Conservation (phyloP, 2,797 vertebrate genomes). For the Rhabdophis nuchalis region DNA sequence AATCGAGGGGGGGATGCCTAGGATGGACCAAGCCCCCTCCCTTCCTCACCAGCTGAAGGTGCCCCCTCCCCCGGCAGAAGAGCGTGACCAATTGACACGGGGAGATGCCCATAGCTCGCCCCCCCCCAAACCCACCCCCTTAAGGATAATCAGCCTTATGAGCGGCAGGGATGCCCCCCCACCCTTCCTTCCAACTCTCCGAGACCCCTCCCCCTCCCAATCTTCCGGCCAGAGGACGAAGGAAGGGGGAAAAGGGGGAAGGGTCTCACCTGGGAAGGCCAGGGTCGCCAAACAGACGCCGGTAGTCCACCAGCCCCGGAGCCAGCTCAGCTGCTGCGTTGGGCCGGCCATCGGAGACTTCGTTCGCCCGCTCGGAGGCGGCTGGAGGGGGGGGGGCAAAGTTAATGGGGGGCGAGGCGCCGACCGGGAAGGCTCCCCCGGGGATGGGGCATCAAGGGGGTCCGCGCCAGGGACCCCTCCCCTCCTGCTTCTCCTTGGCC, state of each 20-base stretch:
- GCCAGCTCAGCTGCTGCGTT: constrained; percentile 62
- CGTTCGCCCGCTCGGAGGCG: background rate
- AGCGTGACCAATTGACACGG: background rate
- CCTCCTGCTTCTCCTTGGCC: background rate
- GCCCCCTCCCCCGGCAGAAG: background rate
- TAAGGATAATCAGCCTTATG: background rate
- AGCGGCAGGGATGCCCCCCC: background rate
- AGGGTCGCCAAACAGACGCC: constrained; percentile 65
- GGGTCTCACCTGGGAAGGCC: constrained; percentile 67
- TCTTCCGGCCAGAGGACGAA: too few relatives aligned
- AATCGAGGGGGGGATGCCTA: background rate
- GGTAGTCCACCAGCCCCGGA: constrained; percentile 69
- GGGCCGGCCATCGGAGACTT: constrained; percentile 68
- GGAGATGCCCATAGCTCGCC: background rate
- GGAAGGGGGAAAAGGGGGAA: too few relatives aligned
- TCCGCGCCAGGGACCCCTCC: constrained; percentile 1
- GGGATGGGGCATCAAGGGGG: constrained; percentile 30
- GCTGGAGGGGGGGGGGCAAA: background rate
- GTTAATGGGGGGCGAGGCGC: background rate
- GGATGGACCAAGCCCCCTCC: background rate
- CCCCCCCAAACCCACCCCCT: background rate
- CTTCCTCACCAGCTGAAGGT: background rate
- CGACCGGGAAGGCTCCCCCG: background rate
- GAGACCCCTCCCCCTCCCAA: too few relatives aligned
- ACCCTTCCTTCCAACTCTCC: too few relatives aligned